Evolutionary conservation across 2,888 invertebrate genomes (phyloP).

Genomic region (Ctena decussata): DNA sequence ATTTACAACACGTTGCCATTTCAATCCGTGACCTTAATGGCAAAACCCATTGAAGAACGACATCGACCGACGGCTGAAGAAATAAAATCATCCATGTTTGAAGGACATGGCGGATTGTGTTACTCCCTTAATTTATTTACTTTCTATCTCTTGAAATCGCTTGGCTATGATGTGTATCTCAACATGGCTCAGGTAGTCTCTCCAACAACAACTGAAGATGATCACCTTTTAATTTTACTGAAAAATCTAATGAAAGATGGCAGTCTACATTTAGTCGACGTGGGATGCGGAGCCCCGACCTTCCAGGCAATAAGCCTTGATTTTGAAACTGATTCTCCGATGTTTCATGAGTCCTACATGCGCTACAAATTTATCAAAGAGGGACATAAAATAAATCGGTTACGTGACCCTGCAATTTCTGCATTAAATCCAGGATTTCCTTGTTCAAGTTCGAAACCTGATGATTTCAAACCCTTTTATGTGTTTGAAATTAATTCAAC

Average conservation of each 20-base stretch:
- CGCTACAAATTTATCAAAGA: background rate
- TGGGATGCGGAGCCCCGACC: background rate
- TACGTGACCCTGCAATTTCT: background rate
- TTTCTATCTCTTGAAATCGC: background rate
- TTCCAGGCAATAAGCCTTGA: background rate
- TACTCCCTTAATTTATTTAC: background rate
- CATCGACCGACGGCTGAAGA: background rate
- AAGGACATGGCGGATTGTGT: background rate
- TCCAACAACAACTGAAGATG: background rate
- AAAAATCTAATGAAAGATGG: background rate
- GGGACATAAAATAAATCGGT: background rate
- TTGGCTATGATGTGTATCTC: background rate
- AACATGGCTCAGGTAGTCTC: background rate
- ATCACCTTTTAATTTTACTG: background rate
- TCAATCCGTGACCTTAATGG: background rate
- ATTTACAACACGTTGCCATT: background rate
- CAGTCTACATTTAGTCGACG: background rate
- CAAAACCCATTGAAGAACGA: background rate
- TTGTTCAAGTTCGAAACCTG: background rate
- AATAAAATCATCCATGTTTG: background rate
- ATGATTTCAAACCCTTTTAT: background rate
- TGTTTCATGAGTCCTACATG: background rate
- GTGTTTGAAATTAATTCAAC: background rate
- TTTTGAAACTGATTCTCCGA: background rate
- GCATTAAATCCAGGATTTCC: background rate